Base-by-base conservation (phyloP, 2,113 vertebrate species). In the Archocentrus centrarchus region DNA sequence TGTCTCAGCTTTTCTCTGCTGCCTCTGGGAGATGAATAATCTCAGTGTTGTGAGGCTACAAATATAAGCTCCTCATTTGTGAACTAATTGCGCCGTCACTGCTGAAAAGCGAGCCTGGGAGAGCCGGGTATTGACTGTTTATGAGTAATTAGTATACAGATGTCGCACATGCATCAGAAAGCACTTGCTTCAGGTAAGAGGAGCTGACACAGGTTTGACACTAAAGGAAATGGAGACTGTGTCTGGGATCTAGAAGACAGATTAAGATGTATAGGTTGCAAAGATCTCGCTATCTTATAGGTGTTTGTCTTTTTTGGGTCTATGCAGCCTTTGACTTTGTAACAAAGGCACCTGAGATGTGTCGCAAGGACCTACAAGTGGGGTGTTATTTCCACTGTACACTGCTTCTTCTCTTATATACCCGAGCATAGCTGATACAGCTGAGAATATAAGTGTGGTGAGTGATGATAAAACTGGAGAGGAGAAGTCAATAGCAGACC, bases 141-240 rank as follows among this genome's bases (percentile, higher is more conserved):
- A 86, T 75, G 86, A 90, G 84, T 85, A 93, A 92, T 92, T 93
- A 93, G 82, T 82, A 84, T 80, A 80, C 89, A 91, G 91, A 92
- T 90, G 91, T 89, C 50, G 59, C 80, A 35, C 35, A 57, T 37
- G 83, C 68, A 8, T 61, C 7, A n/a, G 73, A 13, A 81, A 84
- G 78, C 89, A 50, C 86, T 82, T n/a, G 79, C 90, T 83, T 57
- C 81, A 80, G 85, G 87, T 91, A 87, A 92, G 82, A 81, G 89
- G 83, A 81, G 22, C 55, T 7, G 85, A 92, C 89, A 92, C 89
- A 77, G 22, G 85, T 90, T 89, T 78, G 78, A 87, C 89, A 86
- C 88, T 11, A 59, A 70, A 84, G 75, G 44, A 91, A 90, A 91
- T 86, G 60, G 78, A 89, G 81, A 44, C 41, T 2, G 60, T 24